These are phyloP conservation scores for Pediacus dermestoides DNA, from an alignment of 2,888 invertebrate species.

Conservation along the genomic window DNA sequence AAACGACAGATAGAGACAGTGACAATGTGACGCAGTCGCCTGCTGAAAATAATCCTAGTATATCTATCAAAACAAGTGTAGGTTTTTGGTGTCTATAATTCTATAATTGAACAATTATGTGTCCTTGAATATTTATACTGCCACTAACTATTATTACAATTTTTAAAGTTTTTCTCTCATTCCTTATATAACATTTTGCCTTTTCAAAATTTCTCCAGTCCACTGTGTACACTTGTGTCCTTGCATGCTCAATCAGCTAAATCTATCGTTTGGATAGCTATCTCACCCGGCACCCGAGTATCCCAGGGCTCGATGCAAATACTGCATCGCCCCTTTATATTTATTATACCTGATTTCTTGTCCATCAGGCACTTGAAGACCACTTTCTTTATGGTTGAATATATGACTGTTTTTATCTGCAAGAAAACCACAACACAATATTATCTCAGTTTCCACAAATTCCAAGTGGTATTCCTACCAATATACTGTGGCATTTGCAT, in stretches of 20 bases:
- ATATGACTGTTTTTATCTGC: slow-evolving; percentile 59
- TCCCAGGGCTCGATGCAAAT: slow-evolving; percentile 46
- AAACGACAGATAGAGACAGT: no score
- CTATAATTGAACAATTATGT: no score
- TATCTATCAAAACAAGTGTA: no score
- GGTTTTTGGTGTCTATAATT: no score
- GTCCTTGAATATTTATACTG: no score
- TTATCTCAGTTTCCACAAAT: slow-evolving; percentile 6
- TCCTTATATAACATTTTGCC: no score
- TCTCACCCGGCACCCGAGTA: slow-evolving; percentile 43
- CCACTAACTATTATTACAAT: no score
- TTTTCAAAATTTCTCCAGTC: no score
- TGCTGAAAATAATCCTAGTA: no score
- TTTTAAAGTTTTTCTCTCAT: no score
- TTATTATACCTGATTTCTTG: slow-evolving; percentile 49
- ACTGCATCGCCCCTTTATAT: slow-evolving; percentile 47
- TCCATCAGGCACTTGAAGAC: slow-evolving; percentile 53
- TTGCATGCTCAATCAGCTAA: slow-evolving; percentile 5
- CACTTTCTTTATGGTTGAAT: slow-evolving; percentile 67
- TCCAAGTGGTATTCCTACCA: slow-evolving; percentile 29
- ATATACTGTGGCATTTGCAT: slow-evolving; percentile 38
- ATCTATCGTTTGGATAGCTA: slow-evolving; percentile 33
- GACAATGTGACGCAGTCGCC: no score
- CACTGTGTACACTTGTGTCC: no score
- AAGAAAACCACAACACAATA: slow-evolving; percentile 27